Conservation (phyloP, 1,140 invertebrate species). For the Solenopsis invicta region DNA sequence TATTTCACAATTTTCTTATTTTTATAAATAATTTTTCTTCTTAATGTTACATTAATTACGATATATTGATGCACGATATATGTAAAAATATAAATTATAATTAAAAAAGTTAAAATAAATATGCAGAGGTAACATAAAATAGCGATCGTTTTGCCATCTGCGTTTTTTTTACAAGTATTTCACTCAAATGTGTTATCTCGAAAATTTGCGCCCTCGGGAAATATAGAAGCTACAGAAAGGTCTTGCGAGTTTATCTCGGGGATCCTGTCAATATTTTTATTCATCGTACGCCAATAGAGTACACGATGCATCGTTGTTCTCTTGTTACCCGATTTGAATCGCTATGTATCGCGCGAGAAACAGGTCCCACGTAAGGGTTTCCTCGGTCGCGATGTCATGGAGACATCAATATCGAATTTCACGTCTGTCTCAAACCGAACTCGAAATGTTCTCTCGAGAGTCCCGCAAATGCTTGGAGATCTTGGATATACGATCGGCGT, state of each 20-base stretch:
- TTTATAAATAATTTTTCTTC: background rate
- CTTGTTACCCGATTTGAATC: conserved; percentile 54
- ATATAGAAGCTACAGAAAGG: conserved; percentile 24
- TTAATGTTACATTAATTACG: background rate
- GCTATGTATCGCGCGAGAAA: conserved; percentile 11
- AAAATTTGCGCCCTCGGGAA: conserved; percentile 34
- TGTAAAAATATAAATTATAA: background rate
- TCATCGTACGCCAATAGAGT: conserved; percentile 39
- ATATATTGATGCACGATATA: background rate
- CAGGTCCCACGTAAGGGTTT: conserved; percentile 15
- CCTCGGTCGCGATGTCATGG: conserved; percentile 24
- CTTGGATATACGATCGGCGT: conserved; percentile 36
- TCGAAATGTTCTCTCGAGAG: conserved; percentile 54
- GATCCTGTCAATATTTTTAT: conserved; percentile 57
- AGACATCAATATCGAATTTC: conserved; percentile 56
- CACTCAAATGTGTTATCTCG: background rate
- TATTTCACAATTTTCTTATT: background rate
- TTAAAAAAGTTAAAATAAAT: background rate
- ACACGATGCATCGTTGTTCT: conserved; percentile 35
- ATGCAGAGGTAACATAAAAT: background rate
- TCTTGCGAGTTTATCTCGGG: conserved; percentile 28
- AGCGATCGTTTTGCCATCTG: background rate
- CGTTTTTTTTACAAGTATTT: background rate
- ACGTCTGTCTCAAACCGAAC: conserved; percentile 36
- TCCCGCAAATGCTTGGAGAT: conserved; percentile 35